phyloP scores from a whole-genome alignment of 2,888 invertebrate species.

The Selenia dentaria region DNA sequence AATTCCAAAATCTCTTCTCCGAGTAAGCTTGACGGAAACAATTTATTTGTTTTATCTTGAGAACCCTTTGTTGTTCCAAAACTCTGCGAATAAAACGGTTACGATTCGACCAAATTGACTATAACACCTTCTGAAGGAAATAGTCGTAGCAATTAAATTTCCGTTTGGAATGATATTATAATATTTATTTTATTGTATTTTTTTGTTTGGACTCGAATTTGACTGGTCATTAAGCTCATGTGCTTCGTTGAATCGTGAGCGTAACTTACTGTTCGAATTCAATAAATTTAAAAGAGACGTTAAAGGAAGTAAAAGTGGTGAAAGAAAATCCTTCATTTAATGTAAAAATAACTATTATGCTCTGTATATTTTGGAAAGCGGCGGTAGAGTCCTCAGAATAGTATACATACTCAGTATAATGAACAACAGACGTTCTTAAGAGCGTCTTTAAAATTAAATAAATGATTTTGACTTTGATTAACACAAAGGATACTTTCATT shows the following conservation, averaged over 20 bases:
- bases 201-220: slow-evolving; percentile 1
- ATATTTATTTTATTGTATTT: too few species aligned
- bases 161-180: slow-evolving; percentile 40
- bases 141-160: slow-evolving; percentile 55
- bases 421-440: too few species aligned
- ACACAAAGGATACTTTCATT: too few species aligned
- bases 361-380: too few species aligned
- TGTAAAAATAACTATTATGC: too few species aligned
- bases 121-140: slow-evolving; percentile 52
- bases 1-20: slow-evolving; percentile 50
- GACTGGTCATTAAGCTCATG: slow-evolving; percentile 5
- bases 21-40: slow-evolving; percentile 48
- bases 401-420: too few species aligned
- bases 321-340: too few species aligned
- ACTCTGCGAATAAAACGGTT: slow-evolving; percentile 61
- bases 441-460: too few species aligned
- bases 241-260: slow-evolving; percentile 3
- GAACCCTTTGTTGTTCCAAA: slow-evolving; percentile 62
- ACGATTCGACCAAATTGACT: slow-evolving; percentile 66
- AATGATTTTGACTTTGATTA: too few species aligned
- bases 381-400: too few species aligned
- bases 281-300: background rate
- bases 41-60: slow-evolving; percentile 70
- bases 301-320: background rate
- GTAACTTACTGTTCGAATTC: slow-evolving; percentile 1